Evolutionary conservation across 2,113 vertebrate species (phyloP).

Genomic region (Rafetus swinhoei): DNA sequence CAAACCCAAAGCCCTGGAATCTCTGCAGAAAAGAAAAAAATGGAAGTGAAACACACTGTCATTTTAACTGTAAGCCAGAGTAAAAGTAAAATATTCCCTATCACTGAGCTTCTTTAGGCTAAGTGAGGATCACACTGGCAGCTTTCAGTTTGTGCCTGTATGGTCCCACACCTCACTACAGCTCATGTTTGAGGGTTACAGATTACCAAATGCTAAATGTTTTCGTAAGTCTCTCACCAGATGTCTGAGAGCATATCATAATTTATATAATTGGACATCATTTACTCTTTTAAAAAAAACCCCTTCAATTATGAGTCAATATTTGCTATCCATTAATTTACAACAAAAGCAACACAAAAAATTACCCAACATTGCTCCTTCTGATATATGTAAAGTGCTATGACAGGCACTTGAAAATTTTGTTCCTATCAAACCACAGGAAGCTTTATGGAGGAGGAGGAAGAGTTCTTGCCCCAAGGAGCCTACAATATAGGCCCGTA

Average conservation of each 20-base stretch:
- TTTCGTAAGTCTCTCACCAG: background rate
- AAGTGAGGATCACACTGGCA: background rate
- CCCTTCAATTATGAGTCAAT: background rate
- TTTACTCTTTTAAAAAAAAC: background rate
- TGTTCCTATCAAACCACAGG: background rate
- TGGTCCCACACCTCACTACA: accelerated
- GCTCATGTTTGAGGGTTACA: background rate
- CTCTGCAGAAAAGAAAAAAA: constrained; percentile 80
- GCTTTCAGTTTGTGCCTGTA: background rate
- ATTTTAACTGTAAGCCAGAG: background rate
- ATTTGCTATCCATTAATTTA: background rate
- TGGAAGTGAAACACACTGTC: background rate
- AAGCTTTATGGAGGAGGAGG: background rate
- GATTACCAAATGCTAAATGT: background rate
- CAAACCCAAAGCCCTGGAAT: constrained; percentile 98
- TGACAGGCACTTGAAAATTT: background rate
- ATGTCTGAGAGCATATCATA: background rate
- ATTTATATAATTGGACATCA: background rate
- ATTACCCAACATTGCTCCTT: background rate
- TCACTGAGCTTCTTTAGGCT: accelerated
- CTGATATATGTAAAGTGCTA: background rate
- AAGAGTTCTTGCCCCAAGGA: background rate
- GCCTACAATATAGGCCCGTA: background rate
- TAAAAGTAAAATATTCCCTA: background rate
- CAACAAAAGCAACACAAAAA: background rate